Evolutionary conservation across 2,888 invertebrate species (phyloP).

Genomic region (Myopa testacea): DNA sequence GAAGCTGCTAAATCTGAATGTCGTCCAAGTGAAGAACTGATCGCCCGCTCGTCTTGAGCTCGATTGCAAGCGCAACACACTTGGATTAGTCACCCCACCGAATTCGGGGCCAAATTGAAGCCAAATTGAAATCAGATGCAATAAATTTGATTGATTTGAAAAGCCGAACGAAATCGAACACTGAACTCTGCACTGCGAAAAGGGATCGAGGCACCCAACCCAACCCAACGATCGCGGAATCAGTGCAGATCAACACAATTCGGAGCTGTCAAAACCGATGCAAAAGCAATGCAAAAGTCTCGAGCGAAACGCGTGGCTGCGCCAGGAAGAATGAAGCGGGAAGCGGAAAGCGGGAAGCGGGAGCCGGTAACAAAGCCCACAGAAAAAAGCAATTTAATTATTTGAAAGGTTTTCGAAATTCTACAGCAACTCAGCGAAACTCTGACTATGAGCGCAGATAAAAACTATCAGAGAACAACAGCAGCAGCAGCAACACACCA

Average conservation of each 20-base stretch:
- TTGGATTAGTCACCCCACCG: background rate
- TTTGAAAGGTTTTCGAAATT: background rate
- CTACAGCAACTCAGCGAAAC: no score
- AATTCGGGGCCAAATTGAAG: background rate
- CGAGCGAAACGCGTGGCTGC: background rate
- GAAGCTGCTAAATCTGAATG: no score
- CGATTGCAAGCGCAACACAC: no score
- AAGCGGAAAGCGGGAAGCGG: background rate
- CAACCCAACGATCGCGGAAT: background rate
- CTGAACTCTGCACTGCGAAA: background rate
- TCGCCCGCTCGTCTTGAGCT: no score
- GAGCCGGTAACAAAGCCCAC: background rate
- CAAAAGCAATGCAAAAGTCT: background rate
- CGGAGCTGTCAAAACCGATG: slow-evolving; percentile 6
- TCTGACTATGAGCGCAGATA: background rate
- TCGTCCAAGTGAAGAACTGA: no score
- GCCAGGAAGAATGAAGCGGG: background rate
- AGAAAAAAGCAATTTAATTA: slow-evolving; percentile 18
- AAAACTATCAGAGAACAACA: background rate
- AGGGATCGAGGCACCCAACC: background rate
- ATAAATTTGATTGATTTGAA: slow-evolving; percentile 15
- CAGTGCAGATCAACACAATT: slow-evolving; percentile 12
- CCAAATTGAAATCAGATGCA: background rate
- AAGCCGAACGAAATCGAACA: no score
- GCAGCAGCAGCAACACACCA: background rate